Evolutionary conservation across 2,888 invertebrate genomes (phyloP).

Genomic region (Pherbina coryleti): DNA sequence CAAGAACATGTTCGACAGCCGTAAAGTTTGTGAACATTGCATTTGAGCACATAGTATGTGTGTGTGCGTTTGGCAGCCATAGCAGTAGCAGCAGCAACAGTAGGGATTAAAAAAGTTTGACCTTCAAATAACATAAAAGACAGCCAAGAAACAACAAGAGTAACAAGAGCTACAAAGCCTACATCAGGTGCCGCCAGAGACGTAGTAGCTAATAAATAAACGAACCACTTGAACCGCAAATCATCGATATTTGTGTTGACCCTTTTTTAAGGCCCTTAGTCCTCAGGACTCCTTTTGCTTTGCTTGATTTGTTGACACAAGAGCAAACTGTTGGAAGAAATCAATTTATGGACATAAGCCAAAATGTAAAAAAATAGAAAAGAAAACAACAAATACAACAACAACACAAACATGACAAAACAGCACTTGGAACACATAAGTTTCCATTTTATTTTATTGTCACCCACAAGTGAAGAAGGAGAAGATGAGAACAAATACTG

Average conservation of each 20-base stretch:
- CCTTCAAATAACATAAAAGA: too few species aligned
- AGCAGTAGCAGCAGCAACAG: background rate
- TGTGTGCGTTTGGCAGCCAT: background rate
- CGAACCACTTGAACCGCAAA: background rate
- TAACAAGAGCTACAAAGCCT: background rate
- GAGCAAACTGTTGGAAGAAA: too few species aligned
- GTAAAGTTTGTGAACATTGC: background rate
- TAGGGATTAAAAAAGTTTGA: background rate
- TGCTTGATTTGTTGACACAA: too few species aligned
- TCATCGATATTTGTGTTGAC: background rate
- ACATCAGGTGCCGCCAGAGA: background rate
- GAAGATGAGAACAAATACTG: background rate
- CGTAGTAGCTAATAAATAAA: constrained; percentile 2
- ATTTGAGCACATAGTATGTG: background rate
- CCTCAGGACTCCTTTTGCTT: background rate
- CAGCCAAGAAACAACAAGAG: background rate
- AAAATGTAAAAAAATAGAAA: too few species aligned
- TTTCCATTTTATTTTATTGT: too few species aligned
- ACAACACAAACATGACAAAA: too few species aligned
- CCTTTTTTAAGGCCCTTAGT: background rate
- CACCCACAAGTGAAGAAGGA: background rate
- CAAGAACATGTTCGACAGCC: background rate
- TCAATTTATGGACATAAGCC: too few species aligned
- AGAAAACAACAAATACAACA: too few species aligned
- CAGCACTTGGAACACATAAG: too few species aligned